phyloP scores from a whole-genome alignment of 1,140 invertebrate species.

The Aethina tumida region DNA sequence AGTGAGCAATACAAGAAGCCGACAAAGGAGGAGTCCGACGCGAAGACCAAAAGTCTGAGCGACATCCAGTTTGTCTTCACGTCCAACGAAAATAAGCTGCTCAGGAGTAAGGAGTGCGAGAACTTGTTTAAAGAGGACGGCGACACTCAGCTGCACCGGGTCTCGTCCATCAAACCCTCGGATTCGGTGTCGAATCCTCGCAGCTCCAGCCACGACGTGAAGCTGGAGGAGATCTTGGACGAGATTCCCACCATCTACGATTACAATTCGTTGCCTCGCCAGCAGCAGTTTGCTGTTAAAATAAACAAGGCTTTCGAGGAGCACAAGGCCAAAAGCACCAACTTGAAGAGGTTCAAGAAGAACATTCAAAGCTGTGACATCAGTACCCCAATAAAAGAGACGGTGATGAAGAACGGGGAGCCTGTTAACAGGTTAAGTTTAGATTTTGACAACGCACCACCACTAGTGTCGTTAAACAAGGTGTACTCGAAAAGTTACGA shows the following conservation, averaged over 20 bases:
- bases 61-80: too few relatives aligned
- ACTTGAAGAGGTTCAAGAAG: conserved; percentile 7
- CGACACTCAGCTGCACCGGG: conserved; percentile 5
- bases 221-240: conserved; percentile 22
- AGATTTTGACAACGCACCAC: too few relatives aligned
- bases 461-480: too few relatives aligned
- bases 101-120: conserved; percentile 12
- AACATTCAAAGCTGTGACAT: conserved; percentile 1
- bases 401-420: too few relatives aligned
- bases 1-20: conserved; percentile 3
- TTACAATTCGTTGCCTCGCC: too few relatives aligned
- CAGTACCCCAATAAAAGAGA: too few relatives aligned
- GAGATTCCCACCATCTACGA: too few relatives aligned
- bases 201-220: conserved; percentile 19
- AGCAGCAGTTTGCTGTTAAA: too few relatives aligned
- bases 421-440: too few relatives aligned
- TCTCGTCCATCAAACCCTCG: conserved; percentile 14
- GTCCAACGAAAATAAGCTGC: too few relatives aligned
- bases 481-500: too few relatives aligned
- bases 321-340: conserved; percentile 6
- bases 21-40: conserved; percentile 5
- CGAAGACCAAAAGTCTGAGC: conserved; percentile 1
- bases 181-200: conserved; percentile 20
- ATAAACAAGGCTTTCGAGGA: conserved; percentile 4
- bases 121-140: conserved; percentile 11